Percentiles rank a stretch among this genome's conserved stretches.
Conservation (phyloP, 2,113 vertebrate genomes). For the Rhinichthys klamathensis region DNA sequence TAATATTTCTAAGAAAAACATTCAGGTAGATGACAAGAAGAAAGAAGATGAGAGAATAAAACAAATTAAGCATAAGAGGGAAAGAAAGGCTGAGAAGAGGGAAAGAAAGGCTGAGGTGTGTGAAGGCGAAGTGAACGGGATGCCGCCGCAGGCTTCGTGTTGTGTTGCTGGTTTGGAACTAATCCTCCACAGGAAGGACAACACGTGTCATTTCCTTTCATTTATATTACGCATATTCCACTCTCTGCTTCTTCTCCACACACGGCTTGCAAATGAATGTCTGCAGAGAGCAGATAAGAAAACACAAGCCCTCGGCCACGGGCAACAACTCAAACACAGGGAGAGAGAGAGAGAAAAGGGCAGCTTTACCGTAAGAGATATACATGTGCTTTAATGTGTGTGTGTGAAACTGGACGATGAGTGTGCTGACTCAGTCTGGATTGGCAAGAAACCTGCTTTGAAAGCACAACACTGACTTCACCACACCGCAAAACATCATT, state of each 20-base stretch:
- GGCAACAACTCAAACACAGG: neutral
- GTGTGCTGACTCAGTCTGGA: constrained; percentile 30
- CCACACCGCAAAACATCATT: neutral
- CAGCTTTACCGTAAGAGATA: constrained; percentile 7
- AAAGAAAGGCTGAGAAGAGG: neutral
- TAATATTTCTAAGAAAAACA: neutral
- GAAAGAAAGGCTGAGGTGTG: neutral
- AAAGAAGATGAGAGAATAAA: neutral
- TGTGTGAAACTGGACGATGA: neutral
- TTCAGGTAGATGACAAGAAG: neutral
- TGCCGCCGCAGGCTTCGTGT: neutral
- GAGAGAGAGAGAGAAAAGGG: neutral
- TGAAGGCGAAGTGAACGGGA: neutral
- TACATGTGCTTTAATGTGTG: neutral
- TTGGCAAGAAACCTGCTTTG: neutral
- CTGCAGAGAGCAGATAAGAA: constrained; percentile 22
- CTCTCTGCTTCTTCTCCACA: constrained; percentile 5
- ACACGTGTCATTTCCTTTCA: constrained; percentile 29
- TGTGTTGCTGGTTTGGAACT: constrained; percentile 5
- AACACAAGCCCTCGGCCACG: neutral
- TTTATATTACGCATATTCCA: neutral
- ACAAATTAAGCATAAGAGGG: neutral
- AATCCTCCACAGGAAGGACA: constrained; percentile 2
- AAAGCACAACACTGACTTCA: neutral
- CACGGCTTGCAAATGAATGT: constrained; percentile 10